A percentile compares a stretch with the other conserved stretches of the same genome.
Evolutionary conservation across 2,113 vertebrate genomes (phyloP).

Genomic region (Apteryx owenii): DNA sequence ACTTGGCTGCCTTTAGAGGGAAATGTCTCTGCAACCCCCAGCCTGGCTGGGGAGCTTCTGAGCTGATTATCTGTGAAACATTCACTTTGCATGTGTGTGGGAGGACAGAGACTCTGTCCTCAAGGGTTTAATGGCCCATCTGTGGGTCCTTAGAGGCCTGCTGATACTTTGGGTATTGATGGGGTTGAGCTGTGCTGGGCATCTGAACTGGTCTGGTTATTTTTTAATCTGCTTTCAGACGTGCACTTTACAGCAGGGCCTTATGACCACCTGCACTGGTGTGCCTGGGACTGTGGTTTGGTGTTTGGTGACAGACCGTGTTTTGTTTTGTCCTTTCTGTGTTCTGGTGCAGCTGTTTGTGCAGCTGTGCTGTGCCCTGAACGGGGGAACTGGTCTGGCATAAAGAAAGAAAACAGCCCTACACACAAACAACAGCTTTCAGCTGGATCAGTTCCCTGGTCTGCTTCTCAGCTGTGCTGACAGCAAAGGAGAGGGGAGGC

Average conservation of each 20-base stretch:
- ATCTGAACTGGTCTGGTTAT: background rate
- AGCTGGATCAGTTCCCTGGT: background rate
- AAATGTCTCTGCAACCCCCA: background rate
- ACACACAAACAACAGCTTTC: background rate
- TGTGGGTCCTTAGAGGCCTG: background rate
- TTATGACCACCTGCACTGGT: background rate
- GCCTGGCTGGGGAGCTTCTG: background rate
- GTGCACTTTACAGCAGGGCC: background rate
- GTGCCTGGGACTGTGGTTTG: background rate
- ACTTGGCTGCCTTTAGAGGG: background rate
- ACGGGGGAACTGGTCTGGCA: background rate
- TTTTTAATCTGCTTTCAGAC: background rate
- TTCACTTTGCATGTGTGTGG: background rate
- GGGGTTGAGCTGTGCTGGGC: background rate
- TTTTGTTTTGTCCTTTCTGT: background rate
- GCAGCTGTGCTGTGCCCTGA: slow-evolving; percentile 35
- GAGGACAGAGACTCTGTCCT: background rate
- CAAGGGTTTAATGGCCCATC: background rate
- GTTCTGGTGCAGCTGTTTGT: background rate
- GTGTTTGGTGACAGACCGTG: background rate
- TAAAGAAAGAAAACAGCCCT: background rate
- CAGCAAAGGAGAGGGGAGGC: background rate
- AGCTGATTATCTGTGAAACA: background rate
- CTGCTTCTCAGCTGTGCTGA: background rate
- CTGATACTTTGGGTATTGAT: background rate